Percentiles rank a stretch among this genome's conserved stretches.
Conservation (phyloP, 2,888 invertebrate species). For the Hedya salicella region DNA sequence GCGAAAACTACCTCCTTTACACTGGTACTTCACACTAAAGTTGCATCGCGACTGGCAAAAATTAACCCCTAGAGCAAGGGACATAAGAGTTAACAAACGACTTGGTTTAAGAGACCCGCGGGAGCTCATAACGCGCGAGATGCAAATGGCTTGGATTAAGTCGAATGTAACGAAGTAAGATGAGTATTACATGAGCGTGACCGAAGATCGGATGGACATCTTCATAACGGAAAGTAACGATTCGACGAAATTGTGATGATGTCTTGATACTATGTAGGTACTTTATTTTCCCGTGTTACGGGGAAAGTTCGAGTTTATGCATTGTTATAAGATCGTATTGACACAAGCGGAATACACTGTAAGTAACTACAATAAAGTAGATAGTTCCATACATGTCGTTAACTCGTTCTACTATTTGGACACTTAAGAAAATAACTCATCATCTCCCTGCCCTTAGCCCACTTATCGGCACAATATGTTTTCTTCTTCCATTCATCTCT, state of each 20-base stretch:
- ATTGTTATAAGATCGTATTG: neutral
- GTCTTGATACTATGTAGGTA: conserved; percentile 13
- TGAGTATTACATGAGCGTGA: conserved; percentile 59
- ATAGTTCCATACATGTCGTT: no score
- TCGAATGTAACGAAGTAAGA: conserved; percentile 63
- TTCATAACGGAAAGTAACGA: conserved; percentile 37
- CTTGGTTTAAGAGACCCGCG: conserved; percentile 47
- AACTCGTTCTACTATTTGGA: no score
- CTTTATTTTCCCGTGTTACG: conserved; percentile 8
- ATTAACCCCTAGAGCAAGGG: conserved; percentile 1
- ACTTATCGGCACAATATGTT: no score
- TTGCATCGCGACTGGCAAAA: conserved; percentile 17
- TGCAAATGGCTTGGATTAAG: conserved; percentile 75
- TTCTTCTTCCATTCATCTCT: no score
- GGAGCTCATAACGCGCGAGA: conserved; percentile 76
- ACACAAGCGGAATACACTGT: no score
- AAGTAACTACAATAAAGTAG: no score
- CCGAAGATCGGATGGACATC: conserved; percentile 47
- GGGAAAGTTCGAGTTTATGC: conserved; percentile 2
- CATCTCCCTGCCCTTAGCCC: no score
- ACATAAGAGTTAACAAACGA: conserved; percentile 5
- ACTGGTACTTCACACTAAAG: conserved; percentile 6
- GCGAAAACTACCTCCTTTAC: conserved; percentile 65
- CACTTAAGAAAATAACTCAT: no score
- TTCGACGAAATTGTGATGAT: conserved; percentile 40